Percentiles rank a stretch among this genome's conserved stretches.
phyloP scores from a whole-genome alignment of 1,140 invertebrate species.

The Bilobella aurantiaca region DNA sequence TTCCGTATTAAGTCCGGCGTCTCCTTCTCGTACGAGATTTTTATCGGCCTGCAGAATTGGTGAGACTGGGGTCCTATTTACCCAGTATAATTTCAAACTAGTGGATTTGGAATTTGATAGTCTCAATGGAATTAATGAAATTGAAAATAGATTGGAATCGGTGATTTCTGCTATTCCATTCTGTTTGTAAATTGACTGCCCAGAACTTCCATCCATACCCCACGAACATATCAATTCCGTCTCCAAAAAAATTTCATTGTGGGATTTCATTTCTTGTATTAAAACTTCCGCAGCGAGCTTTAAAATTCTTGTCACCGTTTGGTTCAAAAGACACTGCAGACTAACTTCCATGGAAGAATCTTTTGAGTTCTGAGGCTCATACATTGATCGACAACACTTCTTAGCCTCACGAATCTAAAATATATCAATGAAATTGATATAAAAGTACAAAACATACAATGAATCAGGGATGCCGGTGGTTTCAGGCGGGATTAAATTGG shows the following conservation, averaged over 20 bases:
- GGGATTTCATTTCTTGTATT: not conserved
- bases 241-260: not conserved
- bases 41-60: conserved; percentile 24
- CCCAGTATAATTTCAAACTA: conserved; percentile 10
- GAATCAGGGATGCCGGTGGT: too few species aligned
- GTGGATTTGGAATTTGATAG: not conserved
- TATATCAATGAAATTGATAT: too few species aligned
- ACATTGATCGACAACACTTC: too few species aligned
- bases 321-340: too few species aligned
- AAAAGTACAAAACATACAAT: too few species aligned
- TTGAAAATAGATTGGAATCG: conserved; percentile 11
- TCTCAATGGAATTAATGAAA: conserved; percentile 7
- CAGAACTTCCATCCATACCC: not conserved
- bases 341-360: too few species aligned
- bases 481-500: too few species aligned
- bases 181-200: conserved; percentile 14
- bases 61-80: conserved; percentile 16
- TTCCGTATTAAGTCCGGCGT: conserved; percentile 6
- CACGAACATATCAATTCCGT: not conserved
- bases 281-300: not conserved
- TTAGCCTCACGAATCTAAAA: too few species aligned
- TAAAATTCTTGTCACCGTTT: too few species aligned
- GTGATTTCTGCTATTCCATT: not conserved
- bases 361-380: too few species aligned
- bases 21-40: conserved; percentile 18